Conservation (phyloP, 2,113 vertebrate genomes). For the Paradisaea rubra region DNA sequence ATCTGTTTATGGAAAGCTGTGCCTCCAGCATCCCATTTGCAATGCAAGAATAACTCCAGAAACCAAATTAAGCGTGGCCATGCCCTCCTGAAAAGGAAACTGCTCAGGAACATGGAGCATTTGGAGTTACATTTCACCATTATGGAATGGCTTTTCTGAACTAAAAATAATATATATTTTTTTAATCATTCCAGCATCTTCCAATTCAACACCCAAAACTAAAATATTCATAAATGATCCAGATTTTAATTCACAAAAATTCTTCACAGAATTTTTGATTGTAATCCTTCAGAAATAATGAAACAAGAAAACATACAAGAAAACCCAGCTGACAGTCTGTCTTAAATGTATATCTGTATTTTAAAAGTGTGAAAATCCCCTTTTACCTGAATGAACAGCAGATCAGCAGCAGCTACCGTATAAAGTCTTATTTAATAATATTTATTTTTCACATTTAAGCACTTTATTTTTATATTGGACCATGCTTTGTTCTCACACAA, state of each 20-base stretch:
- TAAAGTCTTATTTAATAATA: not conserved
- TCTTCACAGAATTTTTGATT: not conserved
- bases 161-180: not conserved
- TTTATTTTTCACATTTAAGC: not conserved
- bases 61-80: not conserved
- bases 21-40: not conserved
- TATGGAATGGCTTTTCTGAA: fast-evolving
- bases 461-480: not conserved
- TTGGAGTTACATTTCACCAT: not conserved
- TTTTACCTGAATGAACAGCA: not conserved
- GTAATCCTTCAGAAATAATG: not conserved
- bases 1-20: not conserved
- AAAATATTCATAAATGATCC: not conserved
- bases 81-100: not conserved
- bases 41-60: not conserved
- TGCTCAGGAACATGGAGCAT: not conserved
- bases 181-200: not conserved
- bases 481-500: not conserved
- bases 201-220: not conserved
- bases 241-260: not conserved
- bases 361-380: not conserved
- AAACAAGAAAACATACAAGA: not conserved
- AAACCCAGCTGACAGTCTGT: not conserved
- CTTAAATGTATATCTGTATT: not conserved
- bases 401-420: not conserved